Conservation (phyloP, 2,113 vertebrate genomes). For the Tetrax tetrax region DNA sequence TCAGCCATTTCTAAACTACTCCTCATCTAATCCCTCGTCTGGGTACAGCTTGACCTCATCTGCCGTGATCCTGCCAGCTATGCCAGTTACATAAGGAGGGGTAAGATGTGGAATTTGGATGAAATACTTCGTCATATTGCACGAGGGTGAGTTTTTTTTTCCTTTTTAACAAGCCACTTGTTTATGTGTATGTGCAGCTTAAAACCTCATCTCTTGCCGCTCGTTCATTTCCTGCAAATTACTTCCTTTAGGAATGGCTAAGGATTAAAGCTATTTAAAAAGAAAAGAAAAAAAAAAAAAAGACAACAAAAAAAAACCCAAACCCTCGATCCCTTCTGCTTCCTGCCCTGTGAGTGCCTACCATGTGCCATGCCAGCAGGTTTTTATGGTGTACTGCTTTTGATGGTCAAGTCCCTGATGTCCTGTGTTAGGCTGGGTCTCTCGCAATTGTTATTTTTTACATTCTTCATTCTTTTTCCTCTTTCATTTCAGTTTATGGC, state of each 20-base stretch:
- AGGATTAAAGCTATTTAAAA: background rate
- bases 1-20: constrained; percentile 9
- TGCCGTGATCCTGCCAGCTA: background rate
- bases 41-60: constrained; percentile 46
- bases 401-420: rapidly evolving
- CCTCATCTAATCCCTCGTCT: constrained; percentile 21
- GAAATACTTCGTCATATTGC: background rate
- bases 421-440: rapidly evolving
- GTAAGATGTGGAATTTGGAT: background rate
- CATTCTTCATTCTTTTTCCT: background rate
- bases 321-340: background rate
- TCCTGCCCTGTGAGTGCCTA: background rate
- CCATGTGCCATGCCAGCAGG: background rate
- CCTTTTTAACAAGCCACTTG: background rate
- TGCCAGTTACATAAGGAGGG: background rate
- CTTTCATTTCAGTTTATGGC: background rate
- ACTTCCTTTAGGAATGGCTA: background rate
- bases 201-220: background rate
- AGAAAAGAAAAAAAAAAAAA: background rate
- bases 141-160: background rate
- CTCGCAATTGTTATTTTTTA: background rate
- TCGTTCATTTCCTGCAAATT: background rate
- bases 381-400: rapidly evolving
- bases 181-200: background rate
- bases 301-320: rapidly evolving